Base-by-base conservation (phyloP, 2,113 vertebrate genomes). In the Mesitornis unicolor region DNA sequence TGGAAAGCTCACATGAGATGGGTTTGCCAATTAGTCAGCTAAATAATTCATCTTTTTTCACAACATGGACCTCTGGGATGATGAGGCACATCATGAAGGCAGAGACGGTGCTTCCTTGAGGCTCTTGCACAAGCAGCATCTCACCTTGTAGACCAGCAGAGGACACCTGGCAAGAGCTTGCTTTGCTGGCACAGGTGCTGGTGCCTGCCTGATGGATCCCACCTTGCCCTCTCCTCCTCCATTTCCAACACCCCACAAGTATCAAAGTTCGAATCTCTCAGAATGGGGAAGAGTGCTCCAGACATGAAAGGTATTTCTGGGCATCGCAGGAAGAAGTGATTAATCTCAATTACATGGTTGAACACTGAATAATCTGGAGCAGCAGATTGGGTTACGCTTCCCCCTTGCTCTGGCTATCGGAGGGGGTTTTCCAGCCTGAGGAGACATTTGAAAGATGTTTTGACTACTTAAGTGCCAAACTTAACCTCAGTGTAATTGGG, bases 401-500 rank as follows among this genome's bases (percentile, higher is more conserved):
- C 85, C 64, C 65, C 82, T 93, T 80, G 78, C 94, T 65, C 61
- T 73, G 95, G 73, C 88, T 87, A 43, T 76, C 13, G 80, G n/a
- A 91, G 57, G n/a, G 85, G 73, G 20, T 18, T 60, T 86, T 93
- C 80, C 80, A 82, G 85, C 90, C 90, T 17, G 63, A 78, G 94
- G 93, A 96, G 89, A 45, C 59, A 36, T 83, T 71, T 88, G 71
- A 63, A 83, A 90, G 93, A 90, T 94, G 91, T 97, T 97, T 97
- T 96, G 96, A 95, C 97, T 95, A 86, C 94, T 86, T 89, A 96
- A 96, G 96, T 94, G 91, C 90, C 94, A 89, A 91, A 95, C 76
- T 90, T 96, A 95, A 96, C 95, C 91, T 89, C 8, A 6, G 33
- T 51, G 78, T 95, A 95, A 95, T 83, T 90, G 85, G 78, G 63